These are phyloP conservation scores for Carassius gibelio DNA, from an alignment of 2,113 vertebrate genomes.

Conservation along the genomic window DNA sequence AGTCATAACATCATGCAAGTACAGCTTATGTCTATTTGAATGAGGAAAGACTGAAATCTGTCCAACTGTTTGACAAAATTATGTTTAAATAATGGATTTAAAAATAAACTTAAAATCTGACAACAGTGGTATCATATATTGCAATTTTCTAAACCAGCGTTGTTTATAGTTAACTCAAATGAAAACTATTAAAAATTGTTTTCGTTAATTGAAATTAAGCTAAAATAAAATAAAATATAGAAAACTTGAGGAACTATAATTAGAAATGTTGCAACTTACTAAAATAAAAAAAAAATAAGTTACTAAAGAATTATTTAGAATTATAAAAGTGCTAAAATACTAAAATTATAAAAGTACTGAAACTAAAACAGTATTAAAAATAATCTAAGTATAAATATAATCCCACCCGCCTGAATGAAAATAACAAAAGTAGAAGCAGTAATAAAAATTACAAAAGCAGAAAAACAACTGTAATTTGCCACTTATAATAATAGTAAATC, in stretches of 20 bases:
- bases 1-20: neutral
- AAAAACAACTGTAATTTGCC: no score
- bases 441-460: no score
- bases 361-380: no score
- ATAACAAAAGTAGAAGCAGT: no score
- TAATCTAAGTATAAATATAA: no score
- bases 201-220: neutral
- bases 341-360: no score
- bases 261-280: neutral
- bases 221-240: neutral
- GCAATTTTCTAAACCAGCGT: neutral
- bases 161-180: neutral
- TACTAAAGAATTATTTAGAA: no score
- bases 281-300: neutral
- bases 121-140: neutral
- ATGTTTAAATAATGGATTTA: neutral
- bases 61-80: neutral
- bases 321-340: no score
- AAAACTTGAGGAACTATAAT: neutral
- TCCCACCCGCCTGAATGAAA: no score
- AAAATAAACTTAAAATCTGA: neutral
- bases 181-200: neutral
- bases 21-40: neutral
- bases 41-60: neutral
- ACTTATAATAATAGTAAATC: no score